Conservation (phyloP, 2,113 vertebrate species). For the Neolamprologus hecqui region DNA sequence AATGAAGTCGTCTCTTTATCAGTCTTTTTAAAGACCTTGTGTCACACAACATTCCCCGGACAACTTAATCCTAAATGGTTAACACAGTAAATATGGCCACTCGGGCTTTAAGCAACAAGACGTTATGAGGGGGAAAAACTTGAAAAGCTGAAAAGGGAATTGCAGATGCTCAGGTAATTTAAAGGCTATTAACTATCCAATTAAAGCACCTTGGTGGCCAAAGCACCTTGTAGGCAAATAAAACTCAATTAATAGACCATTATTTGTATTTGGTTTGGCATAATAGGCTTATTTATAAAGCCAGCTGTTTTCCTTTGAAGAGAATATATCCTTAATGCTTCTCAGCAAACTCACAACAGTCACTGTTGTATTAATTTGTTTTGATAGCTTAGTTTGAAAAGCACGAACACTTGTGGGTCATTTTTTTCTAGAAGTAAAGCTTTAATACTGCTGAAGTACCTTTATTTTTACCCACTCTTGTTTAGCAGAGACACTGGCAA, state of each 20-base stretch:
- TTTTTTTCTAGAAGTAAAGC: background rate
- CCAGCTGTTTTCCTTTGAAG: background rate
- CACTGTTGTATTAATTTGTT: background rate
- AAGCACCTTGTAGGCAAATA: conserved; percentile 25
- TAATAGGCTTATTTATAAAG: conserved; percentile 13
- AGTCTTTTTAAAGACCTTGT: conserved; percentile 2
- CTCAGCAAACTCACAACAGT: background rate
- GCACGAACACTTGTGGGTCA: background rate
- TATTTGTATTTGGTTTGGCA: conserved; percentile 11
- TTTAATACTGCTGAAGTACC: background rate
- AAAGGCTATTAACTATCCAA: conserved; percentile 42
- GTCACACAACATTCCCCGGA: conserved; percentile 2
- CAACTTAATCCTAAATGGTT: background rate
- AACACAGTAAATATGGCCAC: background rate
- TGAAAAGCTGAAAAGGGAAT: background rate
- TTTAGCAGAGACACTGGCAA: background rate
- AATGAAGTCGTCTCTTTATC: background rate
- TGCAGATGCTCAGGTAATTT: conserved; percentile 21
- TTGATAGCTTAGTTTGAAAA: background rate
- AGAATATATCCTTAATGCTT: background rate
- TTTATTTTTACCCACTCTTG: background rate
- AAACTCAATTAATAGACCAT: conserved; percentile 37
- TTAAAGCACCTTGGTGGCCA: conserved; percentile 24
- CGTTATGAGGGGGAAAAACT: background rate
- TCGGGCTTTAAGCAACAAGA: background rate